phyloP scores from a whole-genome alignment of 2,797 vertebrate genomes.

The Cyclura pinguis region DNA sequence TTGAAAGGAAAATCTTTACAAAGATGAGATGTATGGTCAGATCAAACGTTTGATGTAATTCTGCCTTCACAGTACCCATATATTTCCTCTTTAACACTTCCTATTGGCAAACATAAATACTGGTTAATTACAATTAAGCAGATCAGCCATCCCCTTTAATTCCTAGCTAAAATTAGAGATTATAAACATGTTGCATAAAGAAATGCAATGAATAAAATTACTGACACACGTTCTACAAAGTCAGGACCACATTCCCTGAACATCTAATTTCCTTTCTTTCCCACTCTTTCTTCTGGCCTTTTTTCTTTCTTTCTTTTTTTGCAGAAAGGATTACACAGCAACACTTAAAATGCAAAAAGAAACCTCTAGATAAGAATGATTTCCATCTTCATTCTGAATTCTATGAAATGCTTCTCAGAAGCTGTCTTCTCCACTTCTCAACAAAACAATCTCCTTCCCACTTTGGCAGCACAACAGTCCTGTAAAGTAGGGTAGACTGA shows the following conservation, averaged over 20 bases:
- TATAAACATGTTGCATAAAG: conserved; percentile 53
- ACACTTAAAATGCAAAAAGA: neutral
- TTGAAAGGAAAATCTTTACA: conserved; percentile 82
- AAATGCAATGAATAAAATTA: conserved; percentile 48
- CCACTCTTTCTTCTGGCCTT: neutral
- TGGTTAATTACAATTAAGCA: conserved; percentile 59
- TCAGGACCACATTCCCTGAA: neutral
- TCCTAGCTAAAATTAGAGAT: conserved; percentile 61
- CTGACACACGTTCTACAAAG: conserved; percentile 31
- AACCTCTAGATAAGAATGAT: neutral
- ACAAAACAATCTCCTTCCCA: neutral
- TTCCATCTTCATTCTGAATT: neutral
- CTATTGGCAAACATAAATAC: conserved; percentile 74
- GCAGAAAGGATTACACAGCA: neutral
- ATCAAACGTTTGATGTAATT: conserved; percentile 81
- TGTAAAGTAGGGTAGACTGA: too few species aligned
- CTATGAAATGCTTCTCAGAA: neutral
- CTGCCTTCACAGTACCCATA: conserved; percentile 74
- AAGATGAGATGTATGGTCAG: conserved; percentile 76
- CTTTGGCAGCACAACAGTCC: too few species aligned
- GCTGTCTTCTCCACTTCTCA: neutral
- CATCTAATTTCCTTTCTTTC: neutral
- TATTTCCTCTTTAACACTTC: conserved; percentile 76
- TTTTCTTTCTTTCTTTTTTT: conserved; percentile 31
- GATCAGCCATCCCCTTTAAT: conserved; percentile 45